A percentile compares a stretch with the other conserved stretches of the same genome.
phyloP scores from a whole-genome alignment of 1,140 invertebrate species.

The Rhopalosiphum padi region DNA sequence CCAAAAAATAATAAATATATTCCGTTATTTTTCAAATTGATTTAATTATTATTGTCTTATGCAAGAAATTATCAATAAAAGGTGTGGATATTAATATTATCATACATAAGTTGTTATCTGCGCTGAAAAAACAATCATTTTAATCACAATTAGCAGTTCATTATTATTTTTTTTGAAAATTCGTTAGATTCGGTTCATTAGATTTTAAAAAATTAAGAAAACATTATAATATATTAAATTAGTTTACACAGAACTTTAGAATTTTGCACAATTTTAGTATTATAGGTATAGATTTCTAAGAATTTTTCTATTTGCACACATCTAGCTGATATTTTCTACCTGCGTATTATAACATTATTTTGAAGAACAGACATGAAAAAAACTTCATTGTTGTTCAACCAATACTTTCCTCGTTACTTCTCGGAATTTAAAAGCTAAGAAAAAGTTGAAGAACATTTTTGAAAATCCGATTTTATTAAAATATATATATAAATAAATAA shows the following conservation, averaged over 20 bases:
- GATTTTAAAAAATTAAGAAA: too few relatives aligned
- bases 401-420: background rate
- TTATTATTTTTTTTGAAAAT: background rate
- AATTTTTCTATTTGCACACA: background rate
- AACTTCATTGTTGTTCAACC: background rate
- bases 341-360: background rate
- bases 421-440: background rate
- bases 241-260: background rate
- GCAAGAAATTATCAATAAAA: background rate
- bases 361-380: background rate
- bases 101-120: background rate
- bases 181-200: background rate
- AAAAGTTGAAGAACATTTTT: background rate
- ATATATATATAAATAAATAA: background rate
- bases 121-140: background rate
- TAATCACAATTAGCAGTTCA: background rate
- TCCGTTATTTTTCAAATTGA: background rate
- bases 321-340: background rate
- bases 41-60: background rate
- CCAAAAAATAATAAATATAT: background rate
- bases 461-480: background rate
- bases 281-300: background rate
- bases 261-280: background rate
- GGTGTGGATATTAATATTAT: background rate
- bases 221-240: background rate